Evolutionary conservation across 2,113 vertebrate species (phyloP).

Genomic region (Apodemus sylvaticus): DNA sequence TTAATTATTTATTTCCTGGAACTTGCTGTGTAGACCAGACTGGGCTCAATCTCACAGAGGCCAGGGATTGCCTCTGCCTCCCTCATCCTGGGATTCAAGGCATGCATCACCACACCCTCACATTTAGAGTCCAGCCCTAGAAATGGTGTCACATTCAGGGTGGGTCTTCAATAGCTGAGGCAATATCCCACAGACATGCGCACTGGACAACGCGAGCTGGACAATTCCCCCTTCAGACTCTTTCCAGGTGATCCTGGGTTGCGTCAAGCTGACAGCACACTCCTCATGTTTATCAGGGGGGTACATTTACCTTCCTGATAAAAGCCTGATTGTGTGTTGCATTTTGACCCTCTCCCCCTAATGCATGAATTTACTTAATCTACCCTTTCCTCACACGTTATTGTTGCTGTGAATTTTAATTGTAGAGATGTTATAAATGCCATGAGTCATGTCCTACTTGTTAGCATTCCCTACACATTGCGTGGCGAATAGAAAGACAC

Average conservation of each 20-base stretch:
- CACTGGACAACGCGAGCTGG: neutral
- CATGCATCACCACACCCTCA: neutral
- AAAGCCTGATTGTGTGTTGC: neutral
- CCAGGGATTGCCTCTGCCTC: neutral
- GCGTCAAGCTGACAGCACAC: neutral
- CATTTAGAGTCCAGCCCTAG: neutral
- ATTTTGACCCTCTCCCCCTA: neutral
- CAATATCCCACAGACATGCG: neutral
- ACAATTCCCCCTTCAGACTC: neutral
- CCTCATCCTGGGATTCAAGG: neutral
- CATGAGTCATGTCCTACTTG: neutral
- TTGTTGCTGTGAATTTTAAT: conserved; percentile 3
- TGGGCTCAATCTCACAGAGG: neutral
- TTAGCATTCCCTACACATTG: neutral
- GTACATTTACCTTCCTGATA: neutral
- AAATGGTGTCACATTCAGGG: neutral
- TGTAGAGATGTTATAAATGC: conserved; percentile 3
- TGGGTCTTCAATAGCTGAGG: neutral
- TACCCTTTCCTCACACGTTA: neutral
- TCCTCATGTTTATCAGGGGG: neutral
- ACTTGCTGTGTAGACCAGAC: neutral
- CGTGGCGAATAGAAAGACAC: too few relatives aligned
- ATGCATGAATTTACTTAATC: neutral
- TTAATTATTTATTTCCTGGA: neutral
- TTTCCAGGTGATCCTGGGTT: neutral